Conservation (phyloP, 2,888 invertebrate genomes). For the Chloromyia formosa region DNA sequence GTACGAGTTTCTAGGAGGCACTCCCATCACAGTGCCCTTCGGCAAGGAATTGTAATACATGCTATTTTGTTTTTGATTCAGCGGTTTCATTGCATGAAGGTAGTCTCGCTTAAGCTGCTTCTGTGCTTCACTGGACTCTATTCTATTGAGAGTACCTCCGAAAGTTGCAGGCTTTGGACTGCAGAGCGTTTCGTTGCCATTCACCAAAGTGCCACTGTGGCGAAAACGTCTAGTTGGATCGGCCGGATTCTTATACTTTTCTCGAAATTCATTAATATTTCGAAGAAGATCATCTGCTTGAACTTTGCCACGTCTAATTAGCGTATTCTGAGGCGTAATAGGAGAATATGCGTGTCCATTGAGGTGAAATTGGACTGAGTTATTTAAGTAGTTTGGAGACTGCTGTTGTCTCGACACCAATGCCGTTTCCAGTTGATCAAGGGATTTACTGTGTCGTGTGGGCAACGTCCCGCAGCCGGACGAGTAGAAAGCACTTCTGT, state of each 20-base stretch:
- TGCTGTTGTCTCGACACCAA: constrained; percentile 52
- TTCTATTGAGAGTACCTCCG: constrained; percentile 53
- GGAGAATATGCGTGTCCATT: constrained; percentile 47
- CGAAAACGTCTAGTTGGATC: constrained; percentile 56
- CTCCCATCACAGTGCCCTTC: constrained; percentile 66
- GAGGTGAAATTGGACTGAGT: constrained; percentile 47
- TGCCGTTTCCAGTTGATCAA: constrained; percentile 78
- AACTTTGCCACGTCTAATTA: constrained; percentile 54
- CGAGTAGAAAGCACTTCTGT: constrained; percentile 51
- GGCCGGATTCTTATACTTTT: constrained; percentile 71
- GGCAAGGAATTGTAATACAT: constrained; percentile 62
- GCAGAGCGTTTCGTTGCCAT: constrained; percentile 22
- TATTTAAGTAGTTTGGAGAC: constrained; percentile 47
- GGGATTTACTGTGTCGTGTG: constrained; percentile 81
- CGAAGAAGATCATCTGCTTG: constrained; percentile 69
- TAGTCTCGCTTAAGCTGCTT: constrained; percentile 59
- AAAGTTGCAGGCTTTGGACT: constrained; percentile 41
- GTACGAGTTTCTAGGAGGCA: constrained; percentile 72
- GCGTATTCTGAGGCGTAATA: constrained; percentile 50
- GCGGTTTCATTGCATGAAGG: constrained; percentile 61
- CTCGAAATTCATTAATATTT: constrained; percentile 71
- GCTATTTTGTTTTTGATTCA: constrained; percentile 56
- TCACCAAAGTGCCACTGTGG: constrained; percentile 42
- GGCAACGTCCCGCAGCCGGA: constrained; percentile 68
- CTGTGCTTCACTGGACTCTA: constrained; percentile 41